A percentile compares a stretch with the other conserved stretches of the same genome.
phyloP scores from a whole-genome alignment of 23 tunicate species.

The Oikopleura albicans region DNA sequence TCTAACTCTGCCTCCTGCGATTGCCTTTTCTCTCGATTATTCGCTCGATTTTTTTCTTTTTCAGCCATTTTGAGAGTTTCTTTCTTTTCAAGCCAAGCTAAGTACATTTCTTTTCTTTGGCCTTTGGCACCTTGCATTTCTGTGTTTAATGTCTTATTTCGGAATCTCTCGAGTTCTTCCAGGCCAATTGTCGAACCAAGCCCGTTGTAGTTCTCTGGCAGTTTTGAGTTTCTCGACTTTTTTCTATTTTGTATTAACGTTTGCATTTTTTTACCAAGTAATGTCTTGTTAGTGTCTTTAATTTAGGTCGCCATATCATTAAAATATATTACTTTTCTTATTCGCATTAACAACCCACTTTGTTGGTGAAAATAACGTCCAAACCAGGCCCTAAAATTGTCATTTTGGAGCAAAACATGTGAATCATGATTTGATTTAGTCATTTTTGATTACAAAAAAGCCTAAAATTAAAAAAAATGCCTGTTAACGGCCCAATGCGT shows the following conservation, averaged over 20 bases:
- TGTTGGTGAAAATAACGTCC: no score
- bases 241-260: not conserved
- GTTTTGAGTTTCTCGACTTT: not conserved
- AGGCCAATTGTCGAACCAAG: not conserved
- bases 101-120: not conserved
- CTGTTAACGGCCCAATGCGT: no score
- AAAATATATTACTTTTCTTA: no score
- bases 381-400: no score
- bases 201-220: not conserved
- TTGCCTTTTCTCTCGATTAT: not conserved
- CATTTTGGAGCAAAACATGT: no score
- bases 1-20: not conserved
- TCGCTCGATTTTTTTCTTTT: not conserved
- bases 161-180: not conserved
- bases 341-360: no score
- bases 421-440: no score
- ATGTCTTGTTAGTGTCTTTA: no score
- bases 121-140: not conserved
- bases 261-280: not conserved
- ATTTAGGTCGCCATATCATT: no score
- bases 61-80: not conserved
- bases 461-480: no score
- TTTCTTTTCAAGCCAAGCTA: not conserved
- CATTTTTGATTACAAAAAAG: no score
- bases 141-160: not conserved